Evolutionary conservation across 2,888 invertebrate species (phyloP), one percentile per base, ranked within the genome.

Genomic region (Hirtodrosophila confusa): DNA sequence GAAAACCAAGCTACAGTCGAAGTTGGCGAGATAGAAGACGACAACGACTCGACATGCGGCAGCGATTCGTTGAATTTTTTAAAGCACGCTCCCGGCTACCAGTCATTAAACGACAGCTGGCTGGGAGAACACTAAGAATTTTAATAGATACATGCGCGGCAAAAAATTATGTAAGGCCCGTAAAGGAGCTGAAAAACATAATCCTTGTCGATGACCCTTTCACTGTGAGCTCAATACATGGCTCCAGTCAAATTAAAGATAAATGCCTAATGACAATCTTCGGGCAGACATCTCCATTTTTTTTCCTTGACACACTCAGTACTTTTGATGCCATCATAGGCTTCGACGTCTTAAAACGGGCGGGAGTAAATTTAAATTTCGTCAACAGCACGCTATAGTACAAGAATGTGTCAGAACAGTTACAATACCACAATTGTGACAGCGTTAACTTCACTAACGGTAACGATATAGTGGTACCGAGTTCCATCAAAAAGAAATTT

Each of bases 121-220:
- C 41, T 41, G 41, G 41, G 24, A 27, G 7, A 41, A 27, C 24
- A 24, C 3, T 35, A 35, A 35, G 3, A 35, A 35, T 35, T 17
- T n/a, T 17, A 17, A 17, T 17, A 17, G 17, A 17, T 35, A 35
- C 35, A 4, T 3, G 10, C 35, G 35, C 35, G 6, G 35, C 35
- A 35, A 35, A 35, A 2, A 17, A 17, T 17, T 17, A 17, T 17
- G 17, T 17, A 17, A 17, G 2, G 17, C 17, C 17, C 17, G 7
- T 7, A 35, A n/a, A n/a, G n/a, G n/a, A 41, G 41, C n/a, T 41
- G 17, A 10, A 27, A 24, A 27, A 41, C 41, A 41, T 27, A 41
- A 41, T n/a, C 24, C 41, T n/a, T 27, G 24, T 41, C n/a, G 41
- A 41, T 4, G 10, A n/a, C 24, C 41, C 41, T 27, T 41, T 41